Evolutionary conservation across 2,888 invertebrate species (phyloP).

Genomic region (Platycheirus albimanus): DNA sequence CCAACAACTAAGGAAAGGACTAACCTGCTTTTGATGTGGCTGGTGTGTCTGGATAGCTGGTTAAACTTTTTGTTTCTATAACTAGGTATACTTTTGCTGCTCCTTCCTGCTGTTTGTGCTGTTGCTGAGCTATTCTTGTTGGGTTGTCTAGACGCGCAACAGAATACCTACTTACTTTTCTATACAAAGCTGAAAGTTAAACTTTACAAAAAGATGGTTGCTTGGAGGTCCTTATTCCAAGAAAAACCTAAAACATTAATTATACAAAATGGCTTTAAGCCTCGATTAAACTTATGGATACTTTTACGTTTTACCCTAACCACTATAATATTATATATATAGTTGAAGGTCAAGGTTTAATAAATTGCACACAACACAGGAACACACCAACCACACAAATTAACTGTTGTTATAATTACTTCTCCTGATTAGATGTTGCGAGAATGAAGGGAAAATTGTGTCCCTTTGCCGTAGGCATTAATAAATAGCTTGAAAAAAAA

Average conservation of each 20-base stretch:
- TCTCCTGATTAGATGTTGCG: neutral
- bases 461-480: slow-evolving; percentile 18
- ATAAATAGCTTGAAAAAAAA: no score
- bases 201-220: slow-evolving; percentile 31
- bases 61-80: slow-evolving; percentile 23
- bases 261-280: slow-evolving; percentile 11
- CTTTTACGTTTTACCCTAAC: neutral
- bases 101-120: slow-evolving; percentile 22
- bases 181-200: slow-evolving; percentile 21
- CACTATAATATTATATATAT: neutral
- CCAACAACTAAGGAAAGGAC: neutral
- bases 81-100: neutral
- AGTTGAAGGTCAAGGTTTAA: slow-evolving; percentile 52
- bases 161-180: no score
- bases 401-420: slow-evolving; percentile 41
- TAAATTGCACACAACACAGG: slow-evolving; percentile 9
- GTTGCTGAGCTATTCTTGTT: slow-evolving; percentile 11
- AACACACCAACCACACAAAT: slow-evolving; percentile 1
- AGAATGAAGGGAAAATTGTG: neutral
- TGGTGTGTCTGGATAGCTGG: slow-evolving; percentile 1
- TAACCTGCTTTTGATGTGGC: slow-evolving; percentile 66
- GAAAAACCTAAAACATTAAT: neutral
- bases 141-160: slow-evolving; percentile 49
- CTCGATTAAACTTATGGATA: slow-evolving; percentile 27
- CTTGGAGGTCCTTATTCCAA: neutral